Conservation (phyloP, 2,113 vertebrate genomes). For the Dryoscopus gambensis region DNA sequence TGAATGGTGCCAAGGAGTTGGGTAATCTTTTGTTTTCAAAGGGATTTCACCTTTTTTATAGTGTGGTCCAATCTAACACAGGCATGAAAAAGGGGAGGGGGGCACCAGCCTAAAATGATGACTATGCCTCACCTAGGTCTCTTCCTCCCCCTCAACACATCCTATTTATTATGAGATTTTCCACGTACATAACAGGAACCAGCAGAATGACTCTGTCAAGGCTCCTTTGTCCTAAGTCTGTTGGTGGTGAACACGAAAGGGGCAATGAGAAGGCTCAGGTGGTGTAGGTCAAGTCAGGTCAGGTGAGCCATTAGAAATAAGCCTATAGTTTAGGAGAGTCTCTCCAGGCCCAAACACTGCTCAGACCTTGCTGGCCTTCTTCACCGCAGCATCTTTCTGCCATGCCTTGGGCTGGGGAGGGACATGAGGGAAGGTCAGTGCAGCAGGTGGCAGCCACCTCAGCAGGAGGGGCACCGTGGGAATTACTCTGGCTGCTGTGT, state of each 20-base stretch:
- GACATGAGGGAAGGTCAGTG: not conserved
- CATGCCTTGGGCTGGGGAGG: not conserved
- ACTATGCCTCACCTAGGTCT: not conserved
- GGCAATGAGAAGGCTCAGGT: not conserved
- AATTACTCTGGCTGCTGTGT: not conserved
- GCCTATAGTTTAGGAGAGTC: not conserved
- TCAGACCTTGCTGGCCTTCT: not conserved
- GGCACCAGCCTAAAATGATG: not conserved
- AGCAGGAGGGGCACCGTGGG: rapidly evolving
- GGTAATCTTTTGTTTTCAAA: not conserved
- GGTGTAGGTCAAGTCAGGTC: not conserved
- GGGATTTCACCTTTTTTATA: not conserved
- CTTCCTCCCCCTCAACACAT: not conserved
- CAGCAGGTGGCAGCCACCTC: rapidly evolving
- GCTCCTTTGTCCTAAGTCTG: not conserved
- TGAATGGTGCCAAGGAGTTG: not conserved
- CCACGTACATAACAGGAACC: not conserved
- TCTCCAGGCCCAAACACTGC: not conserved
- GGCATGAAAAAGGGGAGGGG: rapidly evolving
- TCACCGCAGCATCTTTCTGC: not conserved
- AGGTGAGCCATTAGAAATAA: not conserved
- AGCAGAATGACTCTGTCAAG: not conserved
- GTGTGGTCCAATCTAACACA: not conserved
- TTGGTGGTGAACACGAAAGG: not conserved
- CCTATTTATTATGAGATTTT: not conserved